These are phyloP conservation scores for Cotesia typhae DNA, from an alignment of 1,140 invertebrate species.

Conservation along the genomic window DNA sequence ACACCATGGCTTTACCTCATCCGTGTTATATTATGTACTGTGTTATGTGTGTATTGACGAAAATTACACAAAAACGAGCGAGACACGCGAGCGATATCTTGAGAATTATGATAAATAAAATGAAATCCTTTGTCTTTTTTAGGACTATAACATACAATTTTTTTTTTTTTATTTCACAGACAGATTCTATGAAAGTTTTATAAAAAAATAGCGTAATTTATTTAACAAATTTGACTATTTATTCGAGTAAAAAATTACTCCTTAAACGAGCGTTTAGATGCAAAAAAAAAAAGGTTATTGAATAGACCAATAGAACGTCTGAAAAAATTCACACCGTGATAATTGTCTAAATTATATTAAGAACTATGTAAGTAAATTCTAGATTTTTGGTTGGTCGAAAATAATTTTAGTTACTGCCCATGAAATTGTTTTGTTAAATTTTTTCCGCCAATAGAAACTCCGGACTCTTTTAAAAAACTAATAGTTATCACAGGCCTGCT, in stretches of 20 bases:
- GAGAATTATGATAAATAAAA: slow-evolving; percentile 17
- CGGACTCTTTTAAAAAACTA: neutral
- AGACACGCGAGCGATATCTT: slow-evolving; percentile 27
- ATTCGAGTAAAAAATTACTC: too few relatives aligned
- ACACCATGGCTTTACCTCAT: neutral
- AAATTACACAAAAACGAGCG: slow-evolving; percentile 25
- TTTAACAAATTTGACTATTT: too few relatives aligned
- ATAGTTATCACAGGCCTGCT: neutral
- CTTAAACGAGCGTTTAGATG: too few relatives aligned
- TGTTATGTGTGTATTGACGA: slow-evolving; percentile 12
- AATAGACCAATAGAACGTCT: neutral
- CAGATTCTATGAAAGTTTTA: neutral
- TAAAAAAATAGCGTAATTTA: too few relatives aligned
- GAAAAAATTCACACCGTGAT: neutral
- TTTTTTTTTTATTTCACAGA: neutral
- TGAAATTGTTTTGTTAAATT: neutral
- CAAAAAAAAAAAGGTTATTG: neutral
- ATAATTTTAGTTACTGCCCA: neutral
- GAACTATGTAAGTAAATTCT: neutral
- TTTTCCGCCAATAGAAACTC: slow-evolving; percentile 14
- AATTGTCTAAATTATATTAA: slow-evolving; percentile 21
- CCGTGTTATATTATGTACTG: slow-evolving; percentile 1
- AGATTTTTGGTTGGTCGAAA: slow-evolving; percentile 22
- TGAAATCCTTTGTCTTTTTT: slow-evolving; percentile 10
- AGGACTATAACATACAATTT: neutral